Conservation (phyloP, 2,797 vertebrate genomes). For the Oryzias sinensis region DNA sequence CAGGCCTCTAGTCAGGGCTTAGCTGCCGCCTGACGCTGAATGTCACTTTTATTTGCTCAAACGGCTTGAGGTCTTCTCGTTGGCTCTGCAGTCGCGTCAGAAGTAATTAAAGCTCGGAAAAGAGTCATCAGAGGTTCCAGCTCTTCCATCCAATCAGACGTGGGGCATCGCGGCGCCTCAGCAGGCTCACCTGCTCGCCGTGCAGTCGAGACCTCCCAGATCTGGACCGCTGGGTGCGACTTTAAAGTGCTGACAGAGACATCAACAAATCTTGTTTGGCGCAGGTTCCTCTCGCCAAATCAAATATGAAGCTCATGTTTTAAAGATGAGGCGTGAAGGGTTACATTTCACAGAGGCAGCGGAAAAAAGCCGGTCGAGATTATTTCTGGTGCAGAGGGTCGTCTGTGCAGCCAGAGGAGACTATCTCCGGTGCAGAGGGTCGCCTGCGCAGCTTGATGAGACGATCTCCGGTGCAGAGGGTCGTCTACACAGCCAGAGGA, state of each 20-base stretch:
- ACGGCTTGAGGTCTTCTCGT: conserved; percentile 38
- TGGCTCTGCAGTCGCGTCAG: conserved; percentile 26
- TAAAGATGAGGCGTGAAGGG: conserved; percentile 58
- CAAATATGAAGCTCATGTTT: conserved; percentile 62
- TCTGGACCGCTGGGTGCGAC: conserved; percentile 22
- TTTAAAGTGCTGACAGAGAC: conserved; percentile 27
- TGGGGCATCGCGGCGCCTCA: conserved; percentile 1
- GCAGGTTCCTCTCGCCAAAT: conserved; percentile 33
- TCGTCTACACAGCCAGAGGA: conserved; percentile 6
- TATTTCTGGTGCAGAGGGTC: conserved; percentile 29
- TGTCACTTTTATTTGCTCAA: conserved; percentile 48
- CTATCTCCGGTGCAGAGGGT: conserved; percentile 31
- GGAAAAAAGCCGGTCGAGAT: conserved; percentile 33
- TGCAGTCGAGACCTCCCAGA: conserved; percentile 17
- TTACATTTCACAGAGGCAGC: conserved; percentile 41
- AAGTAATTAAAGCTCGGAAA: conserved; percentile 44
- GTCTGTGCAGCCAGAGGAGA: conserved; percentile 14
- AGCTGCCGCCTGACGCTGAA: conserved; percentile 26
- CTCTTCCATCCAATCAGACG: conserved; percentile 40
- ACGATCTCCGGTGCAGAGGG: conserved; percentile 35
- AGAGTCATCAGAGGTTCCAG: conserved; percentile 17
- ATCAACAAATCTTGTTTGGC: conserved; percentile 40
- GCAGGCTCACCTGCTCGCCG: background rate
- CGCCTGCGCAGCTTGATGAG: conserved; percentile 7
- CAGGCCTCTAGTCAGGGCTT: conserved; percentile 43